Percentiles rank a stretch among this genome's conserved stretches.
Conservation (phyloP, 2,113 vertebrate genomes). For the Leptocoma aspasia region DNA sequence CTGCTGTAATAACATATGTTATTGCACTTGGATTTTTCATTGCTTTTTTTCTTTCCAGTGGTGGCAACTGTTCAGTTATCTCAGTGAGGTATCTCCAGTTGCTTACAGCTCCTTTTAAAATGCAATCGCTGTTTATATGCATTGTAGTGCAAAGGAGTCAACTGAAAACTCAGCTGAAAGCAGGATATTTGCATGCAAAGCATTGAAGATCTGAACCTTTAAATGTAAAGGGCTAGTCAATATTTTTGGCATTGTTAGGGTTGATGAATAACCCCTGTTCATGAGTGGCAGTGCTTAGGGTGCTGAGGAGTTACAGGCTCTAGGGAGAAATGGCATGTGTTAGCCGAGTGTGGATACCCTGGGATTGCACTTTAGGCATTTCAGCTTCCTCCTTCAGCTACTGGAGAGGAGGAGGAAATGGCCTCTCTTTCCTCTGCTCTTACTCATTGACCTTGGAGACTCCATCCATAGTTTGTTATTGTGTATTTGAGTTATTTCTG, state of each 20-base stretch:
- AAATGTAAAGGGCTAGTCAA: background rate
- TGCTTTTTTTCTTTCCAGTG: background rate
- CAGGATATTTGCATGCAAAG: background rate
- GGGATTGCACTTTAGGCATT: background rate
- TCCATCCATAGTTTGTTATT: background rate
- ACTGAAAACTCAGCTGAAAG: background rate
- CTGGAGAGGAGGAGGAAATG: background rate
- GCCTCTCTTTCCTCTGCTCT: background rate
- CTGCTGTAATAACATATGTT: background rate
- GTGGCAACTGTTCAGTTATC: background rate
- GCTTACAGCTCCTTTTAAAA: background rate
- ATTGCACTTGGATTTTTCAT: background rate
- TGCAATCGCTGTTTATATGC: background rate
- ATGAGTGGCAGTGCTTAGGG: background rate
- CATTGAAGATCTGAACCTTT: background rate
- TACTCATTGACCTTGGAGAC: background rate
- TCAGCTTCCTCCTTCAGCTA: background rate
- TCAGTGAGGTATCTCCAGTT: background rate
- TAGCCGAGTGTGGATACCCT: background rate
- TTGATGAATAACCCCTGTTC: background rate
- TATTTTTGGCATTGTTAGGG: background rate
- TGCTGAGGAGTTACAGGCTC: background rate
- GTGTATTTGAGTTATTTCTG: background rate
- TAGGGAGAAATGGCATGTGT: background rate
- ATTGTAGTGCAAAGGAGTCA: background rate